These are phyloP conservation scores for Ormyrus rosae DNA, from an alignment of 2,888 invertebrate species.

Conservation along the genomic window DNA sequence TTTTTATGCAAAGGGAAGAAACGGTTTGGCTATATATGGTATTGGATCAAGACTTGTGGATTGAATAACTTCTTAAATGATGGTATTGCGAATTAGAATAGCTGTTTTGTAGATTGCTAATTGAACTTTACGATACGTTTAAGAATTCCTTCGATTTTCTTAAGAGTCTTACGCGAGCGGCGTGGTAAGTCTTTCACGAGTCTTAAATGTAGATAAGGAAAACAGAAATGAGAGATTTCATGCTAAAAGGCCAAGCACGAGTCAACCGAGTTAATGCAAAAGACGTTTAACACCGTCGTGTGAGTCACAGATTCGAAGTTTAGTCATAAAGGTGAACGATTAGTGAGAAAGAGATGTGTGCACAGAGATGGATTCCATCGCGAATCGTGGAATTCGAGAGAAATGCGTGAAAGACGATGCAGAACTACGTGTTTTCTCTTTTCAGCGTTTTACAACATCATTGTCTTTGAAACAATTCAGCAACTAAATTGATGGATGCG, in stretches of 20 bases:
- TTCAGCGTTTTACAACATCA: background rate
- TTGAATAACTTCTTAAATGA: background rate
- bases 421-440: conserved; percentile 21
- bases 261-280: conserved; percentile 58
- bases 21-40: background rate
- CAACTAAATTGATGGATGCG: background rate
- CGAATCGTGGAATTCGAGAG: conserved; percentile 29
- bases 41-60: background rate
- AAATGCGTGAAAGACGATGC: conserved; percentile 56
- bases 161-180: conserved; percentile 11
- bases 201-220: conserved; percentile 1
- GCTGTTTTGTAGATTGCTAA: no score
- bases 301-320: background rate
- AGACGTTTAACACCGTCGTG: conserved; percentile 13
- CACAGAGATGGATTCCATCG: conserved; percentile 17
- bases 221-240: conserved; percentile 58
- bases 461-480: conserved; percentile 1
- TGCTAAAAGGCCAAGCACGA: conserved; percentile 72
- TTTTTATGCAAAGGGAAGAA: no score
- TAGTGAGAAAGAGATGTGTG: background rate
- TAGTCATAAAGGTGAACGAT: conserved; percentile 1
- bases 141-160: background rate
- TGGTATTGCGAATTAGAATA: background rate
- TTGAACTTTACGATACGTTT: no score
- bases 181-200: background rate